Evolutionary conservation across 2,113 vertebrate species (phyloP).

Genomic region (Megalops atlanticus): DNA sequence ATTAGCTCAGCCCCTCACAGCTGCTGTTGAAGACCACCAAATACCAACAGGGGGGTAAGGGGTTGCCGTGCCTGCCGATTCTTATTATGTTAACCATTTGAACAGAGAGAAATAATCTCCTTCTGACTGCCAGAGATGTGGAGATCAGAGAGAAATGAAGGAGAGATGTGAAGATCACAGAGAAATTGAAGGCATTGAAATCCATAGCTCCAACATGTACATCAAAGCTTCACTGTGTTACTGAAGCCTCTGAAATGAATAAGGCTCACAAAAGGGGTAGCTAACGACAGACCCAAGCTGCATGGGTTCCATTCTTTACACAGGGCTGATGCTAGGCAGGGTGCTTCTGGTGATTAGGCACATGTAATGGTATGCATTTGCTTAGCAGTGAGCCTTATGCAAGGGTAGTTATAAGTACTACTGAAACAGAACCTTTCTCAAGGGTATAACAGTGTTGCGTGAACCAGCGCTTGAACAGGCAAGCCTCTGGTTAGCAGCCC

Average conservation of each 20-base stretch:
- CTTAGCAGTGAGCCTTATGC: too few relatives aligned
- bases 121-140: background rate
- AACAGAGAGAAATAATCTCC: background rate
- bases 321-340: too few relatives aligned
- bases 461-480: too few relatives aligned
- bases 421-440: too few relatives aligned
- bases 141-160: background rate
- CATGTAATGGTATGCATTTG: too few relatives aligned
- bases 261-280: background rate
- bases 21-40: conserved; percentile 18
- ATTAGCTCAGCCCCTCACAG: background rate
- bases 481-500: too few relatives aligned
- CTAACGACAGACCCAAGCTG: too few relatives aligned
- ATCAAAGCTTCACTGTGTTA: background rate
- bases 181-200: background rate
- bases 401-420: too few relatives aligned
- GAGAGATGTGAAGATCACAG: background rate
- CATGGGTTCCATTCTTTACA: too few relatives aligned
- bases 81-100: conserved; percentile 12
- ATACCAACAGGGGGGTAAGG: conserved; percentile 3
- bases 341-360: background rate
- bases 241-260: background rate
- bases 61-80: background rate
- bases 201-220: background rate
- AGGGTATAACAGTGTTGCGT: too few relatives aligned